Conservation (phyloP, 2,113 vertebrate species). For the Brachypteracias leptosomus region DNA sequence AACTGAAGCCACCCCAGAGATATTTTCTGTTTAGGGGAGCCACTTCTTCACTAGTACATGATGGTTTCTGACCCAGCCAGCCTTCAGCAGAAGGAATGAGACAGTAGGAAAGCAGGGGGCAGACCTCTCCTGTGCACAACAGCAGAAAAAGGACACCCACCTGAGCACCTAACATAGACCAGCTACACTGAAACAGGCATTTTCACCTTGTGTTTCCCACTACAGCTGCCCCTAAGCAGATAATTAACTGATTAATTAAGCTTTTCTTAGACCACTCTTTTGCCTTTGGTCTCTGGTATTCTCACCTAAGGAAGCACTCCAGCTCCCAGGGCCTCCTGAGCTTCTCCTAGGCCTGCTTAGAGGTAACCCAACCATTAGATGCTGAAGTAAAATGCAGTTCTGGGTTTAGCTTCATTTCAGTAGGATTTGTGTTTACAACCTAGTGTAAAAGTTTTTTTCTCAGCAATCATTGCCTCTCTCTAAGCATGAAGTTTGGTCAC, state of each 20-base stretch:
- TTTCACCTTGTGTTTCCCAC: not conserved
- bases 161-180: not conserved
- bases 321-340: not conserved
- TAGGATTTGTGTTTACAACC: not conserved
- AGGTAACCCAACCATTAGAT: not conserved
- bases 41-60: not conserved
- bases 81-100: not conserved
- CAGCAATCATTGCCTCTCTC: not conserved
- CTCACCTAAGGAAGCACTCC: not conserved
- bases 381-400: not conserved
- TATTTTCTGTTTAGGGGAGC: not conserved
- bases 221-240: not conserved
- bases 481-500: not conserved
- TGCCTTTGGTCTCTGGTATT: not conserved
- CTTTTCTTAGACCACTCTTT: not conserved
- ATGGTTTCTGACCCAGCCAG: not conserved
- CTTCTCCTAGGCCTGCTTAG: not conserved
- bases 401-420: not conserved
- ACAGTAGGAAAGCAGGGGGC: not conserved
- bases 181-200: not conserved
- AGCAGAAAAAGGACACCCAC: not conserved
- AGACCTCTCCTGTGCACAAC: not conserved
- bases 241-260: not conserved
- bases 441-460: not conserved
- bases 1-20: not conserved